Evolutionary conservation across 2,113 vertebrate genomes (phyloP).

Genomic region (Sorex araneus): DNA sequence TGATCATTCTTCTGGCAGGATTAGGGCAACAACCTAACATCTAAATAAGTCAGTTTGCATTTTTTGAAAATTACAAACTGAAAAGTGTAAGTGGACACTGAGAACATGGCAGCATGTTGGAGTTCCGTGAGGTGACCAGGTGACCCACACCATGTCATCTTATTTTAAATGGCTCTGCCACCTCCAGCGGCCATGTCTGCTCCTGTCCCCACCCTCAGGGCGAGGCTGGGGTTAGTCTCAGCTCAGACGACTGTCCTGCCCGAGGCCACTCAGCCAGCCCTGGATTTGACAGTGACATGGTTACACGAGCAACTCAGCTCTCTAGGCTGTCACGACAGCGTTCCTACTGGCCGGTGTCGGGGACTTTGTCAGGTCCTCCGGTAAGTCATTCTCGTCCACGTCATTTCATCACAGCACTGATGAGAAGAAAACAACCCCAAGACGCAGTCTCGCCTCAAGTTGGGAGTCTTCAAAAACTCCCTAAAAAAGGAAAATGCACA

Average conservation of each 20-base stretch:
- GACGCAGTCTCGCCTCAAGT: not conserved
- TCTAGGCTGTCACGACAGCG: not conserved
- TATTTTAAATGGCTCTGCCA: not conserved
- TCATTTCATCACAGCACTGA: no score
- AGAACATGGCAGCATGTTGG: not conserved
- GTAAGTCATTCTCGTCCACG: no score
- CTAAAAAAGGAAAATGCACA: no score
- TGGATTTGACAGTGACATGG: not conserved
- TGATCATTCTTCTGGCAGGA: not conserved
- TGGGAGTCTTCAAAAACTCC: no score
- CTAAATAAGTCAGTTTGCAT: conserved; percentile 21
- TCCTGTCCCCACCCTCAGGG: not conserved
- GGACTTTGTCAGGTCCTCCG: not conserved
- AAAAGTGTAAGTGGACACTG: not conserved
- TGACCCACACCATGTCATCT: not conserved
- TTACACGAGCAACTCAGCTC: not conserved
- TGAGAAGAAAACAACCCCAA: not conserved
- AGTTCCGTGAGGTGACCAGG: no score
- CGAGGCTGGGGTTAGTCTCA: not conserved
- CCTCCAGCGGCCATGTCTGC: not conserved
- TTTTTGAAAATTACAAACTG: conserved; percentile 29
- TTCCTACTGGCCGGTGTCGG: not conserved
- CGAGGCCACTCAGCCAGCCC: not conserved
- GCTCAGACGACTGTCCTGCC: not conserved
- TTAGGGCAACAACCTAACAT: not conserved